Percentiles rank a stretch among this genome's conserved stretches.
Conservation (phyloP, 2,888 invertebrate genomes). For the Tenthredo livida region DNA sequence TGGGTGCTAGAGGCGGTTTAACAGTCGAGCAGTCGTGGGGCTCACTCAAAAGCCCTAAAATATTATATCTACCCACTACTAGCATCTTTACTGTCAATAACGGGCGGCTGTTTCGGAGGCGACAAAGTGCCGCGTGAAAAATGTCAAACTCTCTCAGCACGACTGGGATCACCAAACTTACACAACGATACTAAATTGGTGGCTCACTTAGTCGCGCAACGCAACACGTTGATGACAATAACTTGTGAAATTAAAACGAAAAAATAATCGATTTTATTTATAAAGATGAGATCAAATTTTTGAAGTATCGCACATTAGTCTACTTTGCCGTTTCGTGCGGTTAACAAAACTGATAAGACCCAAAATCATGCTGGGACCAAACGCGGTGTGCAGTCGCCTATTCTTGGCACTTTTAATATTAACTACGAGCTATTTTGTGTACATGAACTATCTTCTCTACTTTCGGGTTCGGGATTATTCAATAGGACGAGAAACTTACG, state of each 20-base stretch:
- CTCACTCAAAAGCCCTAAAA: neutral
- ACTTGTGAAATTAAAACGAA: neutral
- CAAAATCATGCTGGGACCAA: constrained; percentile 84
- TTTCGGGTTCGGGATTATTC: constrained; percentile 86
- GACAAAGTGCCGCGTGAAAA: neutral
- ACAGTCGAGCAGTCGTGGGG: neutral
- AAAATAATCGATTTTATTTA: neutral
- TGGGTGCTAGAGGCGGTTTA: too few species aligned
- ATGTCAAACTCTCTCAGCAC: neutral
- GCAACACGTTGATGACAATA: neutral
- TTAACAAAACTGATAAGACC: neutral
- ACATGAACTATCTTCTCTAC: constrained; percentile 87
- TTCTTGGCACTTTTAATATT: constrained; percentile 81
- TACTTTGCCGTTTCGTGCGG: neutral
- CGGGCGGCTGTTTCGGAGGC: neutral
- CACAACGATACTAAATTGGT: constrained; percentile 9
- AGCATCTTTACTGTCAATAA: constrained; percentile 8
- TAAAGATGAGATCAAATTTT: neutral
- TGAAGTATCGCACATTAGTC: neutral
- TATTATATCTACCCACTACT: constrained; percentile 1
- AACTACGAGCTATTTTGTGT: constrained; percentile 83
- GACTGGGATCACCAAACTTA: constrained; percentile 6
- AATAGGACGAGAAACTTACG: constrained; percentile 80
- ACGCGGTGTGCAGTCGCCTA: constrained; percentile 87
- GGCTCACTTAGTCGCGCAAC: neutral